These are phyloP conservation scores for Taurulus bubalis DNA, from an alignment of 2,113 vertebrate species.

Conservation along the genomic window DNA sequence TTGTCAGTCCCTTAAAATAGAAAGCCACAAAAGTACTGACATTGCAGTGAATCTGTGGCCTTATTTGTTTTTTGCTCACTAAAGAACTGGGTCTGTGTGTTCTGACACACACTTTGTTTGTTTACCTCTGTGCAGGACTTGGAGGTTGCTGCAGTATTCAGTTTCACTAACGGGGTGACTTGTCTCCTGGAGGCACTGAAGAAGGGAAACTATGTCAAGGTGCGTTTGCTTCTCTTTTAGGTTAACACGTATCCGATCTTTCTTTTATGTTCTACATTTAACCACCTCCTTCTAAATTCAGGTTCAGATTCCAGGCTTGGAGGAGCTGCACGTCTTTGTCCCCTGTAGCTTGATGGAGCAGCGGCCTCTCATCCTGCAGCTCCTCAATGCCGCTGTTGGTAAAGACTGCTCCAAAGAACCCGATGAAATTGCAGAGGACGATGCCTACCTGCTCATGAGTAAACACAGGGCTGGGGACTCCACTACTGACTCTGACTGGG, in stretches of 20 bases:
- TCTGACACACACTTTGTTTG: slow-evolving; percentile 46
- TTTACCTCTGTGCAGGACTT: slow-evolving; percentile 86
- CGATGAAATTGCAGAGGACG: slow-evolving; percentile 87
- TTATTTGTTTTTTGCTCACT: slow-evolving; percentile 40
- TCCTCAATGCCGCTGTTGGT: slow-evolving; percentile 93
- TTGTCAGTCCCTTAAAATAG: slow-evolving; percentile 19
- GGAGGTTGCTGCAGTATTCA: slow-evolving; percentile 96
- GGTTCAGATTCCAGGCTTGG: slow-evolving; percentile 86
- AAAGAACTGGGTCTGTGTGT: slow-evolving; percentile 41
- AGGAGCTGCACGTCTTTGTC: slow-evolving; percentile 93
- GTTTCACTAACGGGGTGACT: slow-evolving; percentile 87
- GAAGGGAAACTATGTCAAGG: slow-evolving; percentile 91
- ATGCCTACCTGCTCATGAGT: slow-evolving; percentile 92
- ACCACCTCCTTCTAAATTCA: slow-evolving; percentile 16
- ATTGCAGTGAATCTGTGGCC: slow-evolving; percentile 31
- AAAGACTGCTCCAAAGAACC: slow-evolving; percentile 96
- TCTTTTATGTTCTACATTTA: background rate
- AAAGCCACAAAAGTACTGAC: slow-evolving; percentile 16
- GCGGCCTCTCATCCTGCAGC: slow-evolving; percentile 89
- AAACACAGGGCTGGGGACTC: slow-evolving; percentile 85
- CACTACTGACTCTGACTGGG: slow-evolving; percentile 82
- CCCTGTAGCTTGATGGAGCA: slow-evolving; percentile 85
- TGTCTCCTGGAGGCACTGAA: slow-evolving; percentile 89
- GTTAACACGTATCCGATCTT: slow-evolving; percentile 4
- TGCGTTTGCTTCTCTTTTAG: slow-evolving; percentile 55